Percentiles rank a stretch among this genome's conserved stretches.
These are phyloP conservation scores for Phaethon lepturus DNA, from an alignment of 2,113 vertebrate species.

Conservation along the genomic window DNA sequence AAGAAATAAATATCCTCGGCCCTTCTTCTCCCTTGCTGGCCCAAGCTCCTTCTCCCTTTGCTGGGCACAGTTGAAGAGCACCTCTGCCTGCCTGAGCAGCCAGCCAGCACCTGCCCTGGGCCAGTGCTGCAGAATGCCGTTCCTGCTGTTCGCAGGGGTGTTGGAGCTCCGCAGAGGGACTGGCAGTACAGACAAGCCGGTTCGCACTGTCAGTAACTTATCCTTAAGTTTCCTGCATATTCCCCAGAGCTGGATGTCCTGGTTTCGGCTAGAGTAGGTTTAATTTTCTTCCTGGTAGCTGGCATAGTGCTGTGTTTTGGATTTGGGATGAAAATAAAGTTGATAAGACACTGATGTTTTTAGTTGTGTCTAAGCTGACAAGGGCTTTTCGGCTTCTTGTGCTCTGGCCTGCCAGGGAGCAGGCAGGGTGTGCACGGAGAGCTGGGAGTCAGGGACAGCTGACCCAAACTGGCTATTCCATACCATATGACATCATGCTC, in stretches of 20 bases:
- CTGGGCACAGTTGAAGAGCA: background rate
- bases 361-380: too few species aligned
- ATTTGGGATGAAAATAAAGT: too few species aligned
- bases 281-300: too few species aligned
- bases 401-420: too few species aligned
- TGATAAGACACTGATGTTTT: too few species aligned
- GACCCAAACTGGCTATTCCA: too few species aligned
- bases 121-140: background rate
- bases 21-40: background rate
- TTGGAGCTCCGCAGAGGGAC: background rate
- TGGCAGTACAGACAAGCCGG: background rate
- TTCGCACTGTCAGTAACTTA: background rate
- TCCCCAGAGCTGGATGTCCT: background rate
- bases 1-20: background rate
- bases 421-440: too few species aligned
- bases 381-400: too few species aligned
- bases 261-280: too few species aligned
- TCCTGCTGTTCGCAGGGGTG: background rate
- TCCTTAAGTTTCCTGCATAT: background rate
- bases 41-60: background rate
- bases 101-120: fast-evolving
- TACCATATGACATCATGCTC: too few species aligned
- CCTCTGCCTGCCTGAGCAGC: background rate
- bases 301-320: too few species aligned
- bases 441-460: too few species aligned